Percentiles rank a stretch among this genome's conserved stretches.
These are phyloP conservation scores for Protomyctophum bolini DNA, from an alignment of 2,113 vertebrate species.

Conservation along the genomic window DNA sequence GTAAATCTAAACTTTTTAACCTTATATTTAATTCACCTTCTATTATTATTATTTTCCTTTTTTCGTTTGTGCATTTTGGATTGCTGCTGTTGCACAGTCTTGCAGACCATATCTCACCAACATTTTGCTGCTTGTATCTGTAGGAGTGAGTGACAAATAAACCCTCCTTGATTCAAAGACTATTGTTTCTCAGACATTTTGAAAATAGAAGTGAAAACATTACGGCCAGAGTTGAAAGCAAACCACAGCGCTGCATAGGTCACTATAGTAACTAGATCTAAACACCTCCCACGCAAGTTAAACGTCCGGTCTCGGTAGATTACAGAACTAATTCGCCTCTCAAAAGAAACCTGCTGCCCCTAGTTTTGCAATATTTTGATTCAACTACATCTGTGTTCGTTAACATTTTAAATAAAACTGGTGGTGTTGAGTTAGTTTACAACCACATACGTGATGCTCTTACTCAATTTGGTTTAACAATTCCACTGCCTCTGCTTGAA, in stretches of 20 bases:
- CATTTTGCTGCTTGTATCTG: too few species aligned
- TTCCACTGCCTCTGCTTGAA: neutral
- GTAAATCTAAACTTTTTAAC: too few species aligned
- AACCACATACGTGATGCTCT: neutral
- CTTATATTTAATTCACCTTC: too few species aligned
- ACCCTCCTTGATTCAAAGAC: too few species aligned
- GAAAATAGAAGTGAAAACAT: constrained; percentile 34
- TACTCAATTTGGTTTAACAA: neutral
- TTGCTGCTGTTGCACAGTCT: too few species aligned
- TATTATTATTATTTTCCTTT: too few species aligned
- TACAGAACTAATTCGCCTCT: neutral
- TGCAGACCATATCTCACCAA: too few species aligned
- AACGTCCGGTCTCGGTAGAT: constrained; percentile 19
- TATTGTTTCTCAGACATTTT: neutral
- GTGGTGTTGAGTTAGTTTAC: neutral
- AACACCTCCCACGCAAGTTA: constrained; percentile 22
- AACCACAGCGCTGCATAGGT: constrained; percentile 29
- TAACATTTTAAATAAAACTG: too few species aligned
- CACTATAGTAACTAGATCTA: neutral
- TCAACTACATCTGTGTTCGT: too few species aligned
- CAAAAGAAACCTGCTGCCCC: neutral
- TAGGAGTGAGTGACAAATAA: too few species aligned
- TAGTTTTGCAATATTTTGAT: neutral
- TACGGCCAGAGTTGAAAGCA: neutral
- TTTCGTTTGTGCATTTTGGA: too few species aligned